Evolutionary conservation across 2,113 vertebrate genomes (phyloP).

Genomic region (Macroglossus sobrinus): DNA sequence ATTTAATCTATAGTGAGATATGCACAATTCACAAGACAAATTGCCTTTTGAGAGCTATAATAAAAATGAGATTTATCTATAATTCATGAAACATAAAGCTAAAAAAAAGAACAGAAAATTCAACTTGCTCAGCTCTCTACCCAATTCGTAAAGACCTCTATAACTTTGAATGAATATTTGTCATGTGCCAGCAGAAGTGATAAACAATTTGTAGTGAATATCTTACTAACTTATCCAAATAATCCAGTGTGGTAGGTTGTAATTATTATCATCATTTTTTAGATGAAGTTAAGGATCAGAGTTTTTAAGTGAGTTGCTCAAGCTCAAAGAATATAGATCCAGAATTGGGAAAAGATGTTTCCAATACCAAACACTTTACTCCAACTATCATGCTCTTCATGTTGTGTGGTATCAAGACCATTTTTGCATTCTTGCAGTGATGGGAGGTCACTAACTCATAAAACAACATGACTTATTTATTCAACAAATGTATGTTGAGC

Average conservation of each 20-base stretch:
- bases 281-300: neutral
- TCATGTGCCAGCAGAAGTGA: neutral
- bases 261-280: neutral
- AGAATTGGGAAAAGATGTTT: neutral
- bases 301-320: neutral
- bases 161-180: neutral
- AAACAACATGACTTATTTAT: neutral
- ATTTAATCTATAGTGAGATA: neutral
- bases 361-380: neutral
- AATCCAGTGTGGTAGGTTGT: neutral
- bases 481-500: neutral
- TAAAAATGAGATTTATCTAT: neutral
- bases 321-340: neutral
- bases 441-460: neutral
- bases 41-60: neutral
- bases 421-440: neutral
- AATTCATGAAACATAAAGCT: neutral
- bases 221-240: neutral
- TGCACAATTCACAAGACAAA: neutral
- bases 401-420: neutral
- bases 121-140: neutral
- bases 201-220: neutral
- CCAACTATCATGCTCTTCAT: neutral
- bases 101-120: neutral
- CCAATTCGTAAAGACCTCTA: neutral